phyloP scores from a whole-genome alignment of 1,140 invertebrate species.

The Frieseomelitta varia region DNA sequence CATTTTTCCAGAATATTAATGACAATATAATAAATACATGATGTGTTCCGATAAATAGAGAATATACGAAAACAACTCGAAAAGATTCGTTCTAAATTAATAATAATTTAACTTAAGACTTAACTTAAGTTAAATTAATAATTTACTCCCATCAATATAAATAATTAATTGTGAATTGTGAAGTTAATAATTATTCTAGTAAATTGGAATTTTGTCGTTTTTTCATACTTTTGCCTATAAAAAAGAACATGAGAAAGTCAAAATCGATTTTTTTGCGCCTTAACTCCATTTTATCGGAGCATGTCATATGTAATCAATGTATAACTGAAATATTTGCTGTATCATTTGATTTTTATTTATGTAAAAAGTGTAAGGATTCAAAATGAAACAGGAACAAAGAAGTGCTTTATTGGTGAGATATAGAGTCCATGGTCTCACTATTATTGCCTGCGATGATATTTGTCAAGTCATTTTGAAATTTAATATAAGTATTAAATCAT shows the following conservation, averaged over 20 bases:
- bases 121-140: no score
- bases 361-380: neutral
- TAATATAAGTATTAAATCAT: neutral
- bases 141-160: no score
- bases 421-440: conserved; percentile 19
- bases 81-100: no score
- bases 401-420: conserved; percentile 18
- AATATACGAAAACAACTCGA: neutral
- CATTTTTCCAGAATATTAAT: conserved; percentile 77
- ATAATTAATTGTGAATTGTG: no score
- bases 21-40: conserved; percentile 16
- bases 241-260: no score
- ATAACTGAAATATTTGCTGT: conserved; percentile 7
- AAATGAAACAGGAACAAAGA: conserved; percentile 7
- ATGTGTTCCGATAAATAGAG: neutral
- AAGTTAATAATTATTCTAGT: no score
- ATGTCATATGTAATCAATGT: neutral
- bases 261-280: no score
- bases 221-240: no score
- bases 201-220: no score
- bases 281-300: no score
- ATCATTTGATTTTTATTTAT: neutral
- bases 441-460: neutral
- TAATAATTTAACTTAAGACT: no score
- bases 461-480: neutral